These are phyloP conservation scores for Drosophila ironensis DNA, from an alignment of 1,140 invertebrate species.

Conservation along the genomic window DNA sequence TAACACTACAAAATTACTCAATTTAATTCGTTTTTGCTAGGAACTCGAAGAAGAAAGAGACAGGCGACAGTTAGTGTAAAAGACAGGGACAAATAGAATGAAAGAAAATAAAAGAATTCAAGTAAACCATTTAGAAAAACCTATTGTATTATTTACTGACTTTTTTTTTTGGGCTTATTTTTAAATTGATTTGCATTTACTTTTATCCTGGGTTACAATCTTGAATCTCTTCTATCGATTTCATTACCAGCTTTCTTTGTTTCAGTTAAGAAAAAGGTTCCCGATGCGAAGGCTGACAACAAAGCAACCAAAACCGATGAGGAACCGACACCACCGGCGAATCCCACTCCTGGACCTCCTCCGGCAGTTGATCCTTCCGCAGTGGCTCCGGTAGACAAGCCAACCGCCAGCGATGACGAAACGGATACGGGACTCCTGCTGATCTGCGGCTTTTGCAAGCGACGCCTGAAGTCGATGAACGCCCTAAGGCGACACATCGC, in stretches of 20 bases:
- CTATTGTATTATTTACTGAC: not conserved
- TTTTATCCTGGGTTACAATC: too few relatives aligned
- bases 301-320: too few relatives aligned
- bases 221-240: too few relatives aligned
- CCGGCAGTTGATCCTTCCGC: too few relatives aligned
- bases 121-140: conserved; percentile 29
- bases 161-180: not conserved
- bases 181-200: not conserved
- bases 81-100: not conserved
- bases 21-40: conserved; percentile 37
- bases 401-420: conserved; percentile 30
- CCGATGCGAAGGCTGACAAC: too few relatives aligned
- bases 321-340: too few relatives aligned
- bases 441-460: conserved; percentile 65
- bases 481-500: conserved; percentile 70
- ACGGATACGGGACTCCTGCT: conserved; percentile 1
- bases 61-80: not conserved
- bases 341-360: too few relatives aligned
- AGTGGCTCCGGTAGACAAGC: too few relatives aligned
- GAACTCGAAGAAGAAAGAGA: conserved; percentile 10
- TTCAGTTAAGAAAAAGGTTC: too few relatives aligned
- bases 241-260: too few relatives aligned
- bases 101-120: conserved; percentile 27
- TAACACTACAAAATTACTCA: conserved; percentile 16
- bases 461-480: conserved; percentile 69